phyloP scores from a whole-genome alignment of 2,888 invertebrate species.

The Adelognathus sp. region DNA sequence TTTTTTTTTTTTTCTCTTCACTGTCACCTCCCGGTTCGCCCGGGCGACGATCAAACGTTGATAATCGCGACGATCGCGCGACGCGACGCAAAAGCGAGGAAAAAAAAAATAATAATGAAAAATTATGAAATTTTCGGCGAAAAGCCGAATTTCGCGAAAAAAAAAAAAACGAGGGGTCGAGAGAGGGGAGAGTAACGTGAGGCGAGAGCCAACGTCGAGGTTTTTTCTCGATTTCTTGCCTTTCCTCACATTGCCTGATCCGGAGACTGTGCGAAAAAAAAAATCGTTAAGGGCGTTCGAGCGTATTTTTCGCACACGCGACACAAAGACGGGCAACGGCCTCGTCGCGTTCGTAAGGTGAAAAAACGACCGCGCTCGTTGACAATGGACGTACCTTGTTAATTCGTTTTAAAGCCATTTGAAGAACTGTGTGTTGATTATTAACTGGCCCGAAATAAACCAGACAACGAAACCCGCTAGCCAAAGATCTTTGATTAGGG shows the following conservation, averaged over 20 bases:
- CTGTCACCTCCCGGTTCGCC: slow-evolving; percentile 68
- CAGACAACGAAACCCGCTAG: slow-evolving; percentile 91
- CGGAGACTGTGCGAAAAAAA: too few species aligned
- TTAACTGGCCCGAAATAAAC: slow-evolving; percentile 90
- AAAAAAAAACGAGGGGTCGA: slow-evolving; percentile 52
- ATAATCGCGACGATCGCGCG: slow-evolving; percentile 17
- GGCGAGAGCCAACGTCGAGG: slow-evolving; percentile 69
- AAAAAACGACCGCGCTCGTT: slow-evolving; percentile 65
- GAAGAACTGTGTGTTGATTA: slow-evolving; percentile 83
- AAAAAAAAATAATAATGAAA: slow-evolving; percentile 17
- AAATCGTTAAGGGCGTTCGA: slow-evolving; percentile 84
- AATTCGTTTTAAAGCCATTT: slow-evolving; percentile 98
- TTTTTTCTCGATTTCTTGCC: slow-evolving; percentile 84
- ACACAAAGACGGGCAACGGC: slow-evolving; percentile 63
- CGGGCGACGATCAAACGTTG: slow-evolving; percentile 27
- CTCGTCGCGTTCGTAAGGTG: slow-evolving; percentile 56
- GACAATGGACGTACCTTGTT: slow-evolving; percentile 91
- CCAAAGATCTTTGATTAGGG: slow-evolving; percentile 93
- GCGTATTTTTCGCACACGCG: slow-evolving; percentile 70
- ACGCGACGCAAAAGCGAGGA: slow-evolving; percentile 31
- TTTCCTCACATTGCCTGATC: slow-evolving; percentile 78
- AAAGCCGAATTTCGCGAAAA: slow-evolving; percentile 22
- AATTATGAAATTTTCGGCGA: too few species aligned
- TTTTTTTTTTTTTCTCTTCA: slow-evolving; percentile 71
- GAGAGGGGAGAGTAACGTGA: slow-evolving; percentile 50